These are phyloP conservation scores for Temnothorax rugatulus DNA, from an alignment of 2,888 invertebrate genomes.

Conservation along the genomic window DNA sequence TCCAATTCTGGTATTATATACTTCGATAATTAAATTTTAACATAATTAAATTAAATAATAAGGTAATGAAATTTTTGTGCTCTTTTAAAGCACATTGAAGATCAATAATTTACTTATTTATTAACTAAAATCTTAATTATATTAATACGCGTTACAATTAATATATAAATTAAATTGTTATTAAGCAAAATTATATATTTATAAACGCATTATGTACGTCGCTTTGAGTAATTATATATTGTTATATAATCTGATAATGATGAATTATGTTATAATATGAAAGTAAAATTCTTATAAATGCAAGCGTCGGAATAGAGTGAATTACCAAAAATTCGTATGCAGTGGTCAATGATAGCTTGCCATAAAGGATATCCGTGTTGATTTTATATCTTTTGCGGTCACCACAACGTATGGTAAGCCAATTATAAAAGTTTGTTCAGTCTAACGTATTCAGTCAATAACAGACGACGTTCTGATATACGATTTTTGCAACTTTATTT, in stretches of 20 bases:
- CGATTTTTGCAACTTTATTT: not conserved
- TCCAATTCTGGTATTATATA: not conserved
- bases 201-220: not conserved
- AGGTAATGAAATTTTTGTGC: no score
- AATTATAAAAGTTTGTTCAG: conserved; percentile 23
- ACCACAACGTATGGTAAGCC: not conserved
- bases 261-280: not conserved
- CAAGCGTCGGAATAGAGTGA: not conserved
- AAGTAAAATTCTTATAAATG: not conserved
- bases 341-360: not conserved
- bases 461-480: not conserved
- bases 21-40: not conserved
- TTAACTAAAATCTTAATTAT: not conserved
- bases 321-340: not conserved
- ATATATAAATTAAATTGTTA: not conserved
- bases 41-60: no score
- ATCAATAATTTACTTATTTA: not conserved
- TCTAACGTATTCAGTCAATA: conserved; percentile 4
- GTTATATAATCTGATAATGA: not conserved
- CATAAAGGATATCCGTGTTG: conserved; percentile 60
- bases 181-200: not conserved
- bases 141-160: not conserved
- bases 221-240: not conserved
- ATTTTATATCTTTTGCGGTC: conserved; percentile 51
- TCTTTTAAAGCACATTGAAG: not conserved